phyloP scores from a whole-genome alignment of 1,140 invertebrate species.

The Mesaphorura yosii region DNA sequence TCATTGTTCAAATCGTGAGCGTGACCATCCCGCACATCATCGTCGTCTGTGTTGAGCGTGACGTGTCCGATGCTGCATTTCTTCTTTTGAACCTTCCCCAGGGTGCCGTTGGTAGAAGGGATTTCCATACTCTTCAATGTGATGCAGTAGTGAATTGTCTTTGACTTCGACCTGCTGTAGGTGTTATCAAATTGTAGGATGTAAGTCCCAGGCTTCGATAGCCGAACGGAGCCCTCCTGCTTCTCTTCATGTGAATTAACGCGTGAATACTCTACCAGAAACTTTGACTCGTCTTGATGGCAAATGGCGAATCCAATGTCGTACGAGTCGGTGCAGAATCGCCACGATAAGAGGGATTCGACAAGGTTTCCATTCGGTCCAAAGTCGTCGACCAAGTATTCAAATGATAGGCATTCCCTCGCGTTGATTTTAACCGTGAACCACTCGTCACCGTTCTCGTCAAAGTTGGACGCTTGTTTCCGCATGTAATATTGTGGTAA shows the following conservation, averaged over 20 bases:
- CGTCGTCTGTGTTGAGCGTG: too few relatives aligned
- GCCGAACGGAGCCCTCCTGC: not conserved
- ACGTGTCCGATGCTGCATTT: too few relatives aligned
- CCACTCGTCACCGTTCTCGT: slow-evolving; percentile 7
- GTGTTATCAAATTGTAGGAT: slow-evolving; percentile 1
- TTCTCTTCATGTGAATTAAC: not conserved
- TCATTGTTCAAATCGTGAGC: too few relatives aligned
- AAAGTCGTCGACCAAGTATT: not conserved
- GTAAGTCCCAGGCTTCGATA: not conserved
- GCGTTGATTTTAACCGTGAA: slow-evolving; percentile 1
- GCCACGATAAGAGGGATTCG: not conserved
- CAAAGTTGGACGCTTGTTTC: not conserved
- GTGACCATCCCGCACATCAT: too few relatives aligned
- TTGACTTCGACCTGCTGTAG: not conserved
- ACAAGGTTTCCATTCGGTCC: too few relatives aligned
- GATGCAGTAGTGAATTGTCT: not conserved
- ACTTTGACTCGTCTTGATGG: not conserved
- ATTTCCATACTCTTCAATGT: not conserved
- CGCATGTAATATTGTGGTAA: slow-evolving; percentile 4
- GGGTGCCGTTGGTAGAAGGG: not conserved
- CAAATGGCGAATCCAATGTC: not conserved
- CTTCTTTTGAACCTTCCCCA: too few relatives aligned
- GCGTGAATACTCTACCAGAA: not conserved
- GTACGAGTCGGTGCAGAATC: slow-evolving; percentile 2
- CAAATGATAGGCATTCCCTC: not conserved